Evolutionary conservation across 2,113 vertebrate species (phyloP).

Genomic region (Silurus meridionalis): DNA sequence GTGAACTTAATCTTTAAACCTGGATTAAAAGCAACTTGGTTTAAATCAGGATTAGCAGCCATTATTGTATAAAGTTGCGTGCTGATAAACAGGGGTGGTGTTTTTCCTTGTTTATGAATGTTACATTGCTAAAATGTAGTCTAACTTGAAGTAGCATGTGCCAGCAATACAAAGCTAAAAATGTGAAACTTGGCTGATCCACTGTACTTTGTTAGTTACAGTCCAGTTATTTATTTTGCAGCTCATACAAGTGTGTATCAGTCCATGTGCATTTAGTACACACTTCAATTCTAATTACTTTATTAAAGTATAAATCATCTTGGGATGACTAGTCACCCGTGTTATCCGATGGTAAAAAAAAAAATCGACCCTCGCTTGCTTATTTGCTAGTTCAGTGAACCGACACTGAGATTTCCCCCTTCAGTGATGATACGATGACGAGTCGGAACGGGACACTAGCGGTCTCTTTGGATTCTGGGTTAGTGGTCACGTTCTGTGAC

Average conservation of each 20-base stretch:
- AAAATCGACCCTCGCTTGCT: not conserved
- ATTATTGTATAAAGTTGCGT: not conserved
- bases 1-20: not conserved
- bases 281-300: too few relatives aligned
- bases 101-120: not conserved
- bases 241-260: not conserved
- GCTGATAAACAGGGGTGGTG: not conserved
- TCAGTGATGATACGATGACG: constrained; percentile 86
- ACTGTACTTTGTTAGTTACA: not conserved
- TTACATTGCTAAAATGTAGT: too few relatives aligned
- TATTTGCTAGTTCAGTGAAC: not conserved
- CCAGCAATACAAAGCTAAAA: not conserved
- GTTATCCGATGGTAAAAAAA: not conserved
- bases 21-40: not conserved
- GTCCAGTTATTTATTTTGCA: not conserved
- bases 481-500: constrained; percentile 74
- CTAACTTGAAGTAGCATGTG: not conserved
- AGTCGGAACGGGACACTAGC: constrained; percentile 73
- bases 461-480: constrained; percentile 50
- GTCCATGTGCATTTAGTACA: too few relatives aligned
- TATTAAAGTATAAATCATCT: too few relatives aligned
- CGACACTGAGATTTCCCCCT: constrained; percentile 58
- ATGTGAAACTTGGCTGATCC: not conserved
- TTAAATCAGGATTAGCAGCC: not conserved
- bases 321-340: too few relatives aligned